Evolutionary conservation across 2,888 invertebrate genomes (phyloP).

Genomic region (Trichogramma dendrolimi): DNA sequence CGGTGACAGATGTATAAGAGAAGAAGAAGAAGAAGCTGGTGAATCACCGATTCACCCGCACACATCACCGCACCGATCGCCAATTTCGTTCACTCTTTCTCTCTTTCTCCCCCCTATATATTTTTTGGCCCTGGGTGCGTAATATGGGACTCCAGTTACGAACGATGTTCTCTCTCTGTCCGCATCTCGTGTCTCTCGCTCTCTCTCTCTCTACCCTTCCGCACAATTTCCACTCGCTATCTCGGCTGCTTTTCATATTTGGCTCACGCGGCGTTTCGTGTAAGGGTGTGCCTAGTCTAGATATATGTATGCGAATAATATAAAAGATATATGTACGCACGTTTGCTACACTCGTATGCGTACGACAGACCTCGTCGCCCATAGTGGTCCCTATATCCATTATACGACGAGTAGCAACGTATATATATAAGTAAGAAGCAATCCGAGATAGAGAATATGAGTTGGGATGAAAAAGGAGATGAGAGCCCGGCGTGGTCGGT

Average conservation of each 20-base stretch:
- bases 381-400: not conserved
- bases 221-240: not conserved
- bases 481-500: no score
- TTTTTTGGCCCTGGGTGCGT: not conserved
- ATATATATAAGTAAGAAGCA: no score
- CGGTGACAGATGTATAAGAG: no score
- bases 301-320: no score
- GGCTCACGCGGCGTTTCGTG: not conserved
- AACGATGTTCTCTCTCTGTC: not conserved
- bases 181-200: not conserved
- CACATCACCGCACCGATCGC: no score
- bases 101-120: not conserved
- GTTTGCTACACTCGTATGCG: no score
- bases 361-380: not conserved
- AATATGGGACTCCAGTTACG: not conserved
- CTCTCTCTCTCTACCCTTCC: not conserved
- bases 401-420: not conserved
- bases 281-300: no score
- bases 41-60: no score
- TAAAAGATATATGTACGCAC: no score
- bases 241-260: not conserved
- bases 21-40: no score
- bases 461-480: no score
- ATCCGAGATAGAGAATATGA: no score
- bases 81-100: not conserved